These are phyloP conservation scores for Phrynocephalus forsythii DNA, from an alignment of 2,797 vertebrate species.

Conservation along the genomic window DNA sequence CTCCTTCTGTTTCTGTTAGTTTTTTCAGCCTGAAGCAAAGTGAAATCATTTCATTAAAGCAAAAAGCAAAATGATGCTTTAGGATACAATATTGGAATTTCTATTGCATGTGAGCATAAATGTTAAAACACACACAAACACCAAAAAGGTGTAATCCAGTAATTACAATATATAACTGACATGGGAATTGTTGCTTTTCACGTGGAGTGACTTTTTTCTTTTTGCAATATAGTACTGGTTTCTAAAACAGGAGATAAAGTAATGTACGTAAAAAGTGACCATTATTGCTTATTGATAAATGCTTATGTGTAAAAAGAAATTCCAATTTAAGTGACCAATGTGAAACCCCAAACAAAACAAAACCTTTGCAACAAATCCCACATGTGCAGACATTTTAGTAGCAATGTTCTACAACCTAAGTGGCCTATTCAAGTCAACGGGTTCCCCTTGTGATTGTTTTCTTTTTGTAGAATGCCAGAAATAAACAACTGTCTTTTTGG, in stretches of 20 bases:
- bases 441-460: conserved; percentile 15
- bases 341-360: neutral
- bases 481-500: neutral
- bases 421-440: neutral
- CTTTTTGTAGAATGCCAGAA: conserved; percentile 5
- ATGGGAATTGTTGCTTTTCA: conserved; percentile 45
- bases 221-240: neutral
- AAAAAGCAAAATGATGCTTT: too few species aligned
- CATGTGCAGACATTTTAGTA: too few species aligned
- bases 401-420: neutral
- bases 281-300: neutral
- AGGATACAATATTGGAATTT: conserved; percentile 33
- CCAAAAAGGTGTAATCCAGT: conserved; percentile 28
- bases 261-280: neutral
- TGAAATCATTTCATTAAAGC: conserved; percentile 55
- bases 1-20: conserved; percentile 36
- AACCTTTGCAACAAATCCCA: too few species aligned
- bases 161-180: conserved; percentile 32
- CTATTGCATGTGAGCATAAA: neutral
- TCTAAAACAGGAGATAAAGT: neutral
- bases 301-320: neutral
- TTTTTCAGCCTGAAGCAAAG: conserved; percentile 46
- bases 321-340: neutral
- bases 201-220: neutral
- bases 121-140: conserved; percentile 34